A percentile compares a stretch with the other conserved stretches of the same genome.
phyloP scores from a whole-genome alignment of 2,113 vertebrate genomes.

The Microcebus ravelobensis region DNA sequence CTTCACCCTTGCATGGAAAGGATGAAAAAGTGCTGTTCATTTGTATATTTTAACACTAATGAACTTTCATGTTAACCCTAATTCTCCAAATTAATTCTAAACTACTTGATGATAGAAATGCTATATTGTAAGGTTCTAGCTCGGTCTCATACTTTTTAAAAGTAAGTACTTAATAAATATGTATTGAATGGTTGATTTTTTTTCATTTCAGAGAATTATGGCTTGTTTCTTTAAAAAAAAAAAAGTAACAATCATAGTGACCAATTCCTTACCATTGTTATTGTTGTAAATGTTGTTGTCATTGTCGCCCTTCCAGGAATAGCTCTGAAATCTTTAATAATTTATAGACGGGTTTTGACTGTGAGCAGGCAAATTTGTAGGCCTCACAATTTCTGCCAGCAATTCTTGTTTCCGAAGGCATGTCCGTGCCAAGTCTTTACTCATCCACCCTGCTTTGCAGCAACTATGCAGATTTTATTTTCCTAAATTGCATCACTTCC shows the following conservation, averaged over 20 bases:
- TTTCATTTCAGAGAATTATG: background rate
- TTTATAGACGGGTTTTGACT: background rate
- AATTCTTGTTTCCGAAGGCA: conserved; percentile 41
- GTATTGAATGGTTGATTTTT: background rate
- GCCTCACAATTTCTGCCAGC: background rate
- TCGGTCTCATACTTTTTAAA: background rate
- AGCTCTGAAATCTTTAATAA: background rate
- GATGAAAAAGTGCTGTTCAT: background rate
- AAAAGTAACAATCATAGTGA: background rate
- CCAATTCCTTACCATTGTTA: background rate
- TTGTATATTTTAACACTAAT: conserved; percentile 23
- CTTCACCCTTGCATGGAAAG: background rate
- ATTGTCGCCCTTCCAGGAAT: background rate
- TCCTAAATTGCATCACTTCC: background rate
- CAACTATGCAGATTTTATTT: background rate
- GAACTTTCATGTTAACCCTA: background rate
- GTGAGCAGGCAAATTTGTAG: background rate
- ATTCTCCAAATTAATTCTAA: conserved; percentile 34
- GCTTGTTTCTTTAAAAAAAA: background rate
- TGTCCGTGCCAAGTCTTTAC: background rate
- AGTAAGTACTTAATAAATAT: background rate
- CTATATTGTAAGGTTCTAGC: background rate
- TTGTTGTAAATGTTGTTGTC: background rate
- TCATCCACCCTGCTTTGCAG: background rate
- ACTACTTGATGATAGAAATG: background rate